Conservation (phyloP, 2,888 invertebrate species). For the Sericinus montela region DNA sequence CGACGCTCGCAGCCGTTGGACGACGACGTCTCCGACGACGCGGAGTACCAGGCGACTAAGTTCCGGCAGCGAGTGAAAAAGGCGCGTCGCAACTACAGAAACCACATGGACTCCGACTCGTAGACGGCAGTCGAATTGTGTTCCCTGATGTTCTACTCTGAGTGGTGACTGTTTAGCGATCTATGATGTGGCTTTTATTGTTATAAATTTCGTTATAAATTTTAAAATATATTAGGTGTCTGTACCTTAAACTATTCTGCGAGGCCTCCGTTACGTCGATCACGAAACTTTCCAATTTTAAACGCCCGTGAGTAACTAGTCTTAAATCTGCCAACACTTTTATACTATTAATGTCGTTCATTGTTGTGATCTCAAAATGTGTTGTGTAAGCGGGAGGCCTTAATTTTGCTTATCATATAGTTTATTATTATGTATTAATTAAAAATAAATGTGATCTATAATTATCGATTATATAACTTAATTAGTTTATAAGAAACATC, state of each 20-base stretch:
- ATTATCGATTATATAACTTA: constrained; percentile 36
- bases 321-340: constrained; percentile 15
- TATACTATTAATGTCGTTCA: constrained; percentile 5
- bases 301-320: constrained; percentile 12
- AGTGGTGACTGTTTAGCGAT: constrained; percentile 31
- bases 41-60: constrained; percentile 71
- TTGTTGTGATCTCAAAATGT: constrained; percentile 18
- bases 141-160: constrained; percentile 24
- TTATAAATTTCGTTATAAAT: constrained; percentile 20
- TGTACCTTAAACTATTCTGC: not conserved
- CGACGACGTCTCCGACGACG: constrained; percentile 63
- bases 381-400: constrained; percentile 12
- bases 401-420: constrained; percentile 24
- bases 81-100: constrained; percentile 81
- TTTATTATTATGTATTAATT: constrained; percentile 32
- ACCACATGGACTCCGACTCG: constrained; percentile 83
- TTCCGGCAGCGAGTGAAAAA: constrained; percentile 81
- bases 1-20: constrained; percentile 37
- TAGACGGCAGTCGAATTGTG: constrained; percentile 33
- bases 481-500: constrained; percentile 44
- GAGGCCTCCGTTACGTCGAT: constrained; percentile 8
- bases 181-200: constrained; percentile 18
- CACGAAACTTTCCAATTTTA: constrained; percentile 15
- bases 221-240: constrained; percentile 5
- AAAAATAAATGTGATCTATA: constrained; percentile 53